Evolutionary conservation across 2,888 invertebrate species (phyloP), one percentile per base, ranked within the genome.

Genomic region (Volucella zonaria): DNA sequence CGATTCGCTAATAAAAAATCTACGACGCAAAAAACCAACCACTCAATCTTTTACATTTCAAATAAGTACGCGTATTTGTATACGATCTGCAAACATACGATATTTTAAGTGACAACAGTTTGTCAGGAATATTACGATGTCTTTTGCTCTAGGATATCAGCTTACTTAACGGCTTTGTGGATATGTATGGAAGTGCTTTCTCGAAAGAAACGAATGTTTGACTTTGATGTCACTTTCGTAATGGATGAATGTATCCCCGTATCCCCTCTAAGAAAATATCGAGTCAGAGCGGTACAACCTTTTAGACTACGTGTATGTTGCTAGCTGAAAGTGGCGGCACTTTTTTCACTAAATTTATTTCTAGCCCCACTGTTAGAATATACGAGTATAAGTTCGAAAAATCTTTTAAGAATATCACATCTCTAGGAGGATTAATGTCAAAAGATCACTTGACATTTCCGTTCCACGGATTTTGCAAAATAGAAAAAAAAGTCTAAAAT

Each of bases 381-480:
- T 18, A 23, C 18, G 18, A 23, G 18, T 49, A 12, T 47, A 31
- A 23, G 47, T 31, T 14, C 3, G 14, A n/a, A 14, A 47, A 58
- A 31, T 31, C 31, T 31, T 1, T 31, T 8, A 23, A 54, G 18
- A 49, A 64, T 51, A 64, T 64, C 64, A 15, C 14, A 49, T 31
- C 18, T 31, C 38, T 10, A 52, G 62, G 62, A 70, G 47, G 61
- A 73, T 12, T 51, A 47, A 40, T 64, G 67, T 73, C 61, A 73
- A 59, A 38, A 79, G 71, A 66, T 73, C 71, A 58, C 15, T 58
- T 51, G n/a, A 1, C 64, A 40, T 56, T 64, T 81, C 58, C 75
- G 80, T 51, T 75, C 49, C 3, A 10, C 10, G 10, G 64, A 52
- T 43, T 9, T 47, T 52, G 38, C 8, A 14, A 40, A 56, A 58